Evolutionary conservation across 2,113 vertebrate genomes (phyloP).

Genomic region (Stegastes partitus): DNA sequence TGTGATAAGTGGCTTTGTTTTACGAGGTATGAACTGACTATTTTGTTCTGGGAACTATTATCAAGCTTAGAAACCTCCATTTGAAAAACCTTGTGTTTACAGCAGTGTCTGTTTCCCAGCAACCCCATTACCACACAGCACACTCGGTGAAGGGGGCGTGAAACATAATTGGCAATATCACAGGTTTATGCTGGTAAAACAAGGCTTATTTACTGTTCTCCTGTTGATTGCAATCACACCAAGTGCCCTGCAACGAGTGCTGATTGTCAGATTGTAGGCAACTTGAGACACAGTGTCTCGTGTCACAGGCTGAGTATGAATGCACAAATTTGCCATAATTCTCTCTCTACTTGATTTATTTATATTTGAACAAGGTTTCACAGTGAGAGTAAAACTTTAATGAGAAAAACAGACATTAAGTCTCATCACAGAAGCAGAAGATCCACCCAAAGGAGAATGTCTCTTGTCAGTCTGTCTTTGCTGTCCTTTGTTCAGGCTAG

Average conservation of each 20-base stretch:
- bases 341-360: background rate
- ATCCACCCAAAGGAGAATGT: slow-evolving; percentile 1
- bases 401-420: slow-evolving; percentile 20
- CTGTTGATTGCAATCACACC: slow-evolving; percentile 63
- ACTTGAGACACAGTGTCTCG: background rate
- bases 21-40: slow-evolving; percentile 25
- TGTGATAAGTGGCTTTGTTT: slow-evolving; percentile 15
- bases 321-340: slow-evolving; percentile 6
- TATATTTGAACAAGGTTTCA: slow-evolving; percentile 4
- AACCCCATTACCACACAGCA: slow-evolving; percentile 66
- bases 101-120: slow-evolving; percentile 75
- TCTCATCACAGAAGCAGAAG: slow-evolving; percentile 26
- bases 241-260: slow-evolving; percentile 38
- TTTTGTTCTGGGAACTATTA: slow-evolving; percentile 50
- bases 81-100: slow-evolving; percentile 63
- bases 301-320: background rate
- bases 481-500: slow-evolving; percentile 58
- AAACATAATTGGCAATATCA: slow-evolving; percentile 64
- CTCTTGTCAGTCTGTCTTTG: slow-evolving; percentile 36
- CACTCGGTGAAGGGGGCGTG: slow-evolving; percentile 40
- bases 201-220: slow-evolving; percentile 45
- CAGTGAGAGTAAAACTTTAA: background rate
- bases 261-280: slow-evolving; percentile 36
- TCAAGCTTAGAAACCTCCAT: slow-evolving; percentile 24
- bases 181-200: slow-evolving; percentile 58